Conservation (phyloP, 2,888 invertebrate species). For the Meta bourneti region DNA sequence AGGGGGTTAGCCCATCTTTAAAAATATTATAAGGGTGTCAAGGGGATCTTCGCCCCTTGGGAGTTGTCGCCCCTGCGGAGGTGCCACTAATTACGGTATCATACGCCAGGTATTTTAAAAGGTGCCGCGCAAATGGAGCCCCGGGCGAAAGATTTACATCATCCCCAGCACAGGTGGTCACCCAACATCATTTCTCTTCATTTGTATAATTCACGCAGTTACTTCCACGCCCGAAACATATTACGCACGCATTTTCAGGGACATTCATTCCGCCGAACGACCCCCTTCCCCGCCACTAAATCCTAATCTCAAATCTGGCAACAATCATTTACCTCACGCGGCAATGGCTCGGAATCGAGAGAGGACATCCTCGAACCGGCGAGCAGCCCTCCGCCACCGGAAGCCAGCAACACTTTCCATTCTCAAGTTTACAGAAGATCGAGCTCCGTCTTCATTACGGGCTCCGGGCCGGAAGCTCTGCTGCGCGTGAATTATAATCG, state of each 20-base stretch:
- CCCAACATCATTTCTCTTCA: conserved; percentile 49
- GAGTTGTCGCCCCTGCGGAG: too few species aligned
- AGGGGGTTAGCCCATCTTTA: too few species aligned
- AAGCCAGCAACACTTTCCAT: conserved; percentile 47
- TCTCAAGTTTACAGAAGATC: conserved; percentile 38
- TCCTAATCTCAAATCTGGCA: conserved; percentile 51
- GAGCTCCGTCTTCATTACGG: conserved; percentile 63
- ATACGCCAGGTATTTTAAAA: neutral
- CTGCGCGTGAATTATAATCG: conserved; percentile 62
- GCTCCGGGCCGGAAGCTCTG: conserved; percentile 52
- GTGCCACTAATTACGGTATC: too few species aligned
- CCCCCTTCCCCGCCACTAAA: conserved; percentile 58
- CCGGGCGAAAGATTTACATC: conserved; percentile 30
- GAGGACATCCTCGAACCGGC: conserved; percentile 30
- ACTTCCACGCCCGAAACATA: conserved; percentile 47
- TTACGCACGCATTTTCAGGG: conserved; percentile 45
- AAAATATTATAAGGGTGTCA: too few species aligned
- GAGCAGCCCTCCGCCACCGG: conserved; percentile 44
- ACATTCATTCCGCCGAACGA: conserved; percentile 54
- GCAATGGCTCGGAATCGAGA: neutral
- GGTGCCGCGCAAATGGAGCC: neutral
- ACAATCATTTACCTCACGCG: conserved; percentile 58
- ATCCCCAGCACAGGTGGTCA: neutral
- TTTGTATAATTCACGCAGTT: conserved; percentile 42
- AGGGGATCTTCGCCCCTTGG: too few species aligned